Conservation (phyloP, 30 jellyfish, hydroid and myxozoan genomes). For the Phacellophora camtschatica region DNA sequence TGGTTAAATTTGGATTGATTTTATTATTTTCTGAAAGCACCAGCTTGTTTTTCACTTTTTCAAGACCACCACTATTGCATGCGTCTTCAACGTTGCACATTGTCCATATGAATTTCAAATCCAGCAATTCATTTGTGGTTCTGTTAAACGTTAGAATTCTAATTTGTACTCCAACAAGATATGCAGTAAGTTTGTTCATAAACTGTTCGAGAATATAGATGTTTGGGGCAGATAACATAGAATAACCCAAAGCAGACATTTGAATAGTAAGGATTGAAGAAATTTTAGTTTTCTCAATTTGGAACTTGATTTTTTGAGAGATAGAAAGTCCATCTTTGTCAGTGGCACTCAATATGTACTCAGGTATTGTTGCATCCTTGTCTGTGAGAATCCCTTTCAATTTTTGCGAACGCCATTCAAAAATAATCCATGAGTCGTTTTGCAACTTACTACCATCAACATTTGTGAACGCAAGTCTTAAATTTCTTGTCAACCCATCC, state of each 20-base stretch:
- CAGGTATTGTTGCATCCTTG: not conserved
- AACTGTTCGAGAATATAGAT: conserved; percentile 15
- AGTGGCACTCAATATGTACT: conserved; percentile 58
- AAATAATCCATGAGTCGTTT: conserved; percentile 66
- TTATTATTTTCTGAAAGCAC: not conserved
- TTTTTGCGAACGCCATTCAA: conserved; percentile 46
- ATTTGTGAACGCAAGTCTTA: conserved; percentile 24
- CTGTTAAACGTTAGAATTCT: not conserved
- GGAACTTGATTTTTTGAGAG: conserved; percentile 7
- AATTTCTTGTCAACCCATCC: conserved; percentile 78
- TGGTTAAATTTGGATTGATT: conserved; percentile 32
- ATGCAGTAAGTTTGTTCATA: conserved; percentile 2
- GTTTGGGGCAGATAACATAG: not conserved
- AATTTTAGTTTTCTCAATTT: not conserved
- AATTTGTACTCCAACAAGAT: not conserved
- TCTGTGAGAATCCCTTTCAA: conserved; percentile 31
- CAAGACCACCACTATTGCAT: conserved; percentile 11
- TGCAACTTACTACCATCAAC: conserved; percentile 12
- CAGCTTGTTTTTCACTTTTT: not conserved
- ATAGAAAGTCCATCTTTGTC: conserved; percentile 71
- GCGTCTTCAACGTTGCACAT: not conserved
- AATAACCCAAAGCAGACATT: not conserved
- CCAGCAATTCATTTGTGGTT: not conserved
- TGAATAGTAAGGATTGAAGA: not conserved
- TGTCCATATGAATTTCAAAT: conserved; percentile 27